phyloP scores from a whole-genome alignment of 2,888 invertebrate species.

The Heteropelma amictum region DNA sequence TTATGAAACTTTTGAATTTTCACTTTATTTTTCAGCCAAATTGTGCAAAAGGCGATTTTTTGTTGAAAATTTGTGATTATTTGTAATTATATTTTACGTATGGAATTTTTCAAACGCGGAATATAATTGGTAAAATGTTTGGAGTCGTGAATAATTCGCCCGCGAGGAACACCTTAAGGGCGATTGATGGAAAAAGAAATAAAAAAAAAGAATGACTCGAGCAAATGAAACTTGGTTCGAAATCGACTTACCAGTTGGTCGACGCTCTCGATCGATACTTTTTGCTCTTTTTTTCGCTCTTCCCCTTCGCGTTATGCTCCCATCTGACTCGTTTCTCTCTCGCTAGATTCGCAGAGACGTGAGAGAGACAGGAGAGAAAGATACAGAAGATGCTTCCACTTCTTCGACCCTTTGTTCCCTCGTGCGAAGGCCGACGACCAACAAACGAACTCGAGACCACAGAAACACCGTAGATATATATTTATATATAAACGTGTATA shows the following conservation, averaged over 20 bases:
- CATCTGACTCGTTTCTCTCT: slow-evolving; percentile 44
- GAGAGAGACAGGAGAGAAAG: slow-evolving; percentile 5
- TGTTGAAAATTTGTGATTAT: no score
- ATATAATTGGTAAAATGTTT: no score
- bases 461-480: slow-evolving; percentile 41
- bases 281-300: slow-evolving; percentile 51
- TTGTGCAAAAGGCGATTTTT: no score
- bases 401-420: slow-evolving; percentile 59
- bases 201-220: no score
- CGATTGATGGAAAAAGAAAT: no score
- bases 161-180: no score
- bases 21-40: no score
- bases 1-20: no score
- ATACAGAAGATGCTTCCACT: slow-evolving; percentile 30
- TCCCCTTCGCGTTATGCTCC: slow-evolving; percentile 53
- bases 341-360: slow-evolving; percentile 7
- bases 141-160: no score
- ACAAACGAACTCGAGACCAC: slow-evolving; percentile 45
- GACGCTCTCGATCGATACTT: slow-evolving; percentile 68
- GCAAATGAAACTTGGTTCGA: neutral
- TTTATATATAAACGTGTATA: slow-evolving; percentile 26
- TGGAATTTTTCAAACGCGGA: no score
- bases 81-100: no score
- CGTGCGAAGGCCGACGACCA: slow-evolving; percentile 58
- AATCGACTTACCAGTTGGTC: slow-evolving; percentile 68